Percentiles rank a stretch among this genome's conserved stretches.
These are phyloP conservation scores for Drosophila borealis DNA, from an alignment of 2,888 invertebrate species.

Conservation along the genomic window DNA sequence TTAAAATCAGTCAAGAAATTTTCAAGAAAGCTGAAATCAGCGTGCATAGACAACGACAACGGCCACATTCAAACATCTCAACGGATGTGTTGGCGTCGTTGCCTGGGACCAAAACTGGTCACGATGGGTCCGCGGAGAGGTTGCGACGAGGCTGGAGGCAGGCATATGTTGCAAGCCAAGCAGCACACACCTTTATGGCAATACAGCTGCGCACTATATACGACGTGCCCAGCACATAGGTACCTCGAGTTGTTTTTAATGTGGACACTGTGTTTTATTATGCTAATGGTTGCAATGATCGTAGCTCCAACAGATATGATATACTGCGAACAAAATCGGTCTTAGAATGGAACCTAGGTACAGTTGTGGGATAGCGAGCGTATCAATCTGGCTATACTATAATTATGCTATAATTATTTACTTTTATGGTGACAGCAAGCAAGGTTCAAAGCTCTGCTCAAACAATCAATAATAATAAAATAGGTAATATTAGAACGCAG, in stretches of 20 bases:
- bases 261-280: too few species aligned
- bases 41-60: slow-evolving; percentile 24
- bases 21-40: slow-evolving; percentile 70
- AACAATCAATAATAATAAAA: slow-evolving; percentile 17
- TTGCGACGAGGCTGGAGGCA: slow-evolving; percentile 22
- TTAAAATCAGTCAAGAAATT: slow-evolving; percentile 48
- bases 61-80: slow-evolving; percentile 56
- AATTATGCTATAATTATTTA: neutral
- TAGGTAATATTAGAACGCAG: neutral
- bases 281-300: too few species aligned
- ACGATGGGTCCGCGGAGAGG: slow-evolving; percentile 32
- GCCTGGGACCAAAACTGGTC: slow-evolving; percentile 58
- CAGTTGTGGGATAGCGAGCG: too few species aligned
- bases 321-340: too few species aligned
- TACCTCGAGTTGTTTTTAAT: slow-evolving; percentile 2
- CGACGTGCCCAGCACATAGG: slow-evolving; percentile 62
- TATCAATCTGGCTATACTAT: too few species aligned
- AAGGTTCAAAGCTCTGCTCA: slow-evolving; percentile 26
- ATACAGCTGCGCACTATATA: slow-evolving; percentile 31
- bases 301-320: too few species aligned
- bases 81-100: slow-evolving; percentile 62
- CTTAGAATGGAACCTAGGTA: too few species aligned
- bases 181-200: slow-evolving; percentile 44
- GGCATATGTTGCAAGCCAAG: slow-evolving; percentile 69
- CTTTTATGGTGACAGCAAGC: neutral